A percentile compares a stretch with the other conserved stretches of the same genome.
phyloP scores from a whole-genome alignment of 2,113 vertebrate genomes.

The Manacus vitellinus region DNA sequence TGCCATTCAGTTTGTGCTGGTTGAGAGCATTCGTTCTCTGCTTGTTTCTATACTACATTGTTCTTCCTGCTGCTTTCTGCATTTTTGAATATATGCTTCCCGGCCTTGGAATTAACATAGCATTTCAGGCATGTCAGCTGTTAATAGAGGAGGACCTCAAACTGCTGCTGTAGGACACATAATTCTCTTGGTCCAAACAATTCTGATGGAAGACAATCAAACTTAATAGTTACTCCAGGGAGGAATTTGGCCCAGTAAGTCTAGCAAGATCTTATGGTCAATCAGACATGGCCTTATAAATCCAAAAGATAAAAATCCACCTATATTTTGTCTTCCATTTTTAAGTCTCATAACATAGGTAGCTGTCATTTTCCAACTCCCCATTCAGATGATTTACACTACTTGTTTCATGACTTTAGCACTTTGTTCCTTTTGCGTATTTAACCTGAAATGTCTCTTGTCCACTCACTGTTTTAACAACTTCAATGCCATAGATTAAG shows the following conservation, averaged over 20 bases:
- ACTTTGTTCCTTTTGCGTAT: neutral
- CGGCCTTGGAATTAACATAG: conserved; percentile 1
- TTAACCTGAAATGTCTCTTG: neutral
- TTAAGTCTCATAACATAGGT: neutral
- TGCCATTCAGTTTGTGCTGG: neutral
- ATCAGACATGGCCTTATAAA: conserved; percentile 10
- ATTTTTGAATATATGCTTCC: neutral
- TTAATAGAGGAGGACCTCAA: neutral
- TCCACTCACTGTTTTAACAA: neutral
- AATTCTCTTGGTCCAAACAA: neutral
- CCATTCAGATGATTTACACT: conserved; percentile 19
- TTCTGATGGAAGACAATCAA: neutral
- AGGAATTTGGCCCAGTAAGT: conserved; percentile 20
- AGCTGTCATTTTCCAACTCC: conserved; percentile 1
- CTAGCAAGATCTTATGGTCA: neutral
- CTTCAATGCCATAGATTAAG: neutral
- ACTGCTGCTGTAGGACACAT: neutral
- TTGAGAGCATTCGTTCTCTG: neutral
- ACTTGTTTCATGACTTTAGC: conserved; percentile 2
- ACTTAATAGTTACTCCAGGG: neutral
- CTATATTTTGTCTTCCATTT: conserved; percentile 10
- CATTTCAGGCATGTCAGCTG: neutral
- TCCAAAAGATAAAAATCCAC: conserved; percentile 30
- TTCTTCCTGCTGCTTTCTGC: neutral
- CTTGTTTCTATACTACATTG: neutral